phyloP scores from a whole-genome alignment of 2,797 vertebrate species.

The Mastacembelus armatus region DNA sequence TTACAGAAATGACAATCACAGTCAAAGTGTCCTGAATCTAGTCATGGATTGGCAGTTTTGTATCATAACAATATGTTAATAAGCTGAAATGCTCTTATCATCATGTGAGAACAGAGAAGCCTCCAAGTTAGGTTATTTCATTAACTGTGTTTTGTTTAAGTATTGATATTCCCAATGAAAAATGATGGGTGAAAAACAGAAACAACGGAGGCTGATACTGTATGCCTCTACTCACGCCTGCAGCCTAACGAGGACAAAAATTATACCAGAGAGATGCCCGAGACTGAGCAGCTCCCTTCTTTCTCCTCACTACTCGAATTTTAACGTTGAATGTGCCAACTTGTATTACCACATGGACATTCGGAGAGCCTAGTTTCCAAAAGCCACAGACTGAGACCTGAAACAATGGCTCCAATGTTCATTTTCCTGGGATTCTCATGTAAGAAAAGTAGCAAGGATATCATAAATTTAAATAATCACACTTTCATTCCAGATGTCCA shows the following conservation, averaged over 20 bases:
- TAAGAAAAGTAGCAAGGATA: background rate
- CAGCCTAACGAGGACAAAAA: constrained; percentile 35
- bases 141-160: constrained; percentile 6
- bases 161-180: constrained; percentile 1
- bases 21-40: constrained; percentile 55
- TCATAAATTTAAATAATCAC: constrained; percentile 2
- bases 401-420: constrained; percentile 43
- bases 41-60: constrained; percentile 25
- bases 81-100: background rate
- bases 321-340: constrained; percentile 83
- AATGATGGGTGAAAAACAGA: constrained; percentile 7
- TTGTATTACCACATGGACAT: constrained; percentile 41
- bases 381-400: constrained; percentile 42
- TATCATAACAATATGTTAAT: constrained; percentile 1
- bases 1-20: constrained; percentile 74
- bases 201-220: constrained; percentile 8
- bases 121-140: constrained; percentile 1
- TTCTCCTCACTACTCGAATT: constrained; percentile 50
- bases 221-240: background rate
- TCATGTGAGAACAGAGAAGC: background rate
- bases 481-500: constrained; percentile 43
- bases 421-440: constrained; percentile 18
- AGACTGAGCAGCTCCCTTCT: constrained; percentile 22
- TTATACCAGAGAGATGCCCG: constrained; percentile 18
- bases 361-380: constrained; percentile 22